A percentile compares a stretch with the other conserved stretches of the same genome.
These are phyloP conservation scores for Megaleporinus macrocephalus DNA, from an alignment of 2,113 vertebrate species.

Conservation along the genomic window DNA sequence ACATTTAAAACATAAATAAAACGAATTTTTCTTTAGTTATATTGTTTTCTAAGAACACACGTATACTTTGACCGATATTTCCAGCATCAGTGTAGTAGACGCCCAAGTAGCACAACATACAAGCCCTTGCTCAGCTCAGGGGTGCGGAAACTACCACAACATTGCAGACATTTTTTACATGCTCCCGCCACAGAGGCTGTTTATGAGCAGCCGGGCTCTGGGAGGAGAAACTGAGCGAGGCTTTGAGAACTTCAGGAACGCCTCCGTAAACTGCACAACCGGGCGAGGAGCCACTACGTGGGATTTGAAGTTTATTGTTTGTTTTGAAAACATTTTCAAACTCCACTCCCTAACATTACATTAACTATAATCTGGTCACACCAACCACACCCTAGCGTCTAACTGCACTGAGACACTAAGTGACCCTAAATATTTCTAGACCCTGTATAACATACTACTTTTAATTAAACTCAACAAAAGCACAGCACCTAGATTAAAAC, in stretches of 20 bases:
- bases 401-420: too few species aligned
- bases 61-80: neutral
- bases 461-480: too few species aligned
- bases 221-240: conserved; percentile 17
- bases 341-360: neutral
- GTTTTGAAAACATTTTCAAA: neutral
- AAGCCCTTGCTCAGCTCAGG: neutral
- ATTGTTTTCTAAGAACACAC: too few species aligned
- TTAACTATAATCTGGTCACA: too few species aligned
- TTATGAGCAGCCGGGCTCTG: conserved; percentile 40
- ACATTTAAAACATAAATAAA: too few species aligned
- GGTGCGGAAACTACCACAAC: conserved; percentile 57
- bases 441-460: too few species aligned
- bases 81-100: neutral
- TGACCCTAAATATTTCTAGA: too few species aligned
- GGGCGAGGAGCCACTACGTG: neutral
- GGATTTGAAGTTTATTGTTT: neutral
- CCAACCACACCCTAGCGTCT: too few species aligned
- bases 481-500: too few species aligned
- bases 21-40: neutral
- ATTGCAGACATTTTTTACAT: conserved; percentile 63
- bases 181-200: conserved; percentile 52
- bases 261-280: conserved; percentile 31
- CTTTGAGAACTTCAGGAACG: neutral
- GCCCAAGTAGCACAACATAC: neutral